Evolutionary conservation across 2,797 vertebrate genomes (phyloP), one percentile per base, ranked within the genome.

Genomic region (Lophotriccus pileatus): DNA sequence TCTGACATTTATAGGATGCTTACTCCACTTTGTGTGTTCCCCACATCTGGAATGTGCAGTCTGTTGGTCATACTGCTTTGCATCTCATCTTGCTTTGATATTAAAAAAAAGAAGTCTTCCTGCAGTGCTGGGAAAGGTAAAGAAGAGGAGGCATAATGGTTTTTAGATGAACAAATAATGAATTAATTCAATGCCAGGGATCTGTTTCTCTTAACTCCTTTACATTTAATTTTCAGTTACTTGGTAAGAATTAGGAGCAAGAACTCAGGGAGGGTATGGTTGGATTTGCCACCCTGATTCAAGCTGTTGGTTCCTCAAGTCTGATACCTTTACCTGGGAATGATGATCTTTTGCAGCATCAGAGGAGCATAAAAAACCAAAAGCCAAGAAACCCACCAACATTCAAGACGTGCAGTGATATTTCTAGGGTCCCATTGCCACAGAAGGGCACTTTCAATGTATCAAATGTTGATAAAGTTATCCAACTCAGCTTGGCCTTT

Each of bases 201-300:
- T 80, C n/a, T 63, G 27, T 14, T 50, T 84, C 24, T 77, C 46
- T 3, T 37, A 12, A 4, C 18, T 58, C 8, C 27, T 70, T 56
- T 44, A 25, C 0, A 0, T 66, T 76, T 37, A 18, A 28, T 82
- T 66, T 50, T 53, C 46, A 49, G 9, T 34, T n/a, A 15, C 15
- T 86, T 70, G 56, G 25, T 37, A 59, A 74, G 59, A 50, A 18
- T 47, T 67, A 49, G 55, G 39, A 92, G 22, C 4, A 30, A 62
- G n/a, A 36, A 46, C 3, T 4, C 2, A 3, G 13, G 27, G 13
- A 74, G 5, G 4, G 5, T 13, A 6, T 17, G 34, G 7, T 19
- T 83, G 46, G 32, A 44, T 87, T 74, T 84, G 18, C 23, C 39
- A 11, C 28, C 22, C 23, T 70, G 32, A 70, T 19, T 55, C n/a